Evolutionary conservation across 2,888 invertebrate genomes (phyloP).

Genomic region (Stenchaetothrips biformis): DNA sequence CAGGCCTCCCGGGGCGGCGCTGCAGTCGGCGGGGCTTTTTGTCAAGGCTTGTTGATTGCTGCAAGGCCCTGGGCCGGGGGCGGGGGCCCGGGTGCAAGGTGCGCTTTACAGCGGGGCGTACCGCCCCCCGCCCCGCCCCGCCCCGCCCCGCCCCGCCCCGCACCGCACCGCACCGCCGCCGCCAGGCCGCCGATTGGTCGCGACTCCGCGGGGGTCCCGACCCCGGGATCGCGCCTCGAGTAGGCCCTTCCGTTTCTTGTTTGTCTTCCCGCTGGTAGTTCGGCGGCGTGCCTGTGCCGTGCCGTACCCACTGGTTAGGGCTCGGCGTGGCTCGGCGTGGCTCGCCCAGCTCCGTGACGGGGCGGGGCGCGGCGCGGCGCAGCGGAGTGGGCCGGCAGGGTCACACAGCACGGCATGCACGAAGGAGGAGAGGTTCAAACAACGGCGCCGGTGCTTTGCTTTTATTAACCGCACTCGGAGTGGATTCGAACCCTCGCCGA

Average conservation of each 20-base stretch:
- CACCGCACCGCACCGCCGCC: no score
- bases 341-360: not conserved
- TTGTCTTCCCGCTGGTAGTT: slow-evolving; percentile 1
- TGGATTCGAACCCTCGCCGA: not conserved
- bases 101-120: not conserved
- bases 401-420: not conserved
- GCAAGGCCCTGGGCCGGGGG: not conserved
- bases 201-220: not conserved
- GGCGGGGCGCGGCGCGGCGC: not conserved
- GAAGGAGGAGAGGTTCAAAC: not conserved
- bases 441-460: slow-evolving; percentile 2
- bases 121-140: not conserved
- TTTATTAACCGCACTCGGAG: slow-evolving; percentile 5
- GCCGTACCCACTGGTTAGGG: no score
- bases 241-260: slow-evolving; percentile 17
- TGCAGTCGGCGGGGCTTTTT: not conserved
- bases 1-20: not conserved
- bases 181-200: slow-evolving; percentile 7
- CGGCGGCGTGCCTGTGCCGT: not conserved
- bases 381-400: not conserved
- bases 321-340: no score
- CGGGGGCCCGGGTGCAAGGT: not conserved
- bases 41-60: not conserved
- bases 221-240: not conserved
- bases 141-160: not conserved